Conservation (phyloP, 1,140 invertebrate species). For the Pemphigus obesinymphae region DNA sequence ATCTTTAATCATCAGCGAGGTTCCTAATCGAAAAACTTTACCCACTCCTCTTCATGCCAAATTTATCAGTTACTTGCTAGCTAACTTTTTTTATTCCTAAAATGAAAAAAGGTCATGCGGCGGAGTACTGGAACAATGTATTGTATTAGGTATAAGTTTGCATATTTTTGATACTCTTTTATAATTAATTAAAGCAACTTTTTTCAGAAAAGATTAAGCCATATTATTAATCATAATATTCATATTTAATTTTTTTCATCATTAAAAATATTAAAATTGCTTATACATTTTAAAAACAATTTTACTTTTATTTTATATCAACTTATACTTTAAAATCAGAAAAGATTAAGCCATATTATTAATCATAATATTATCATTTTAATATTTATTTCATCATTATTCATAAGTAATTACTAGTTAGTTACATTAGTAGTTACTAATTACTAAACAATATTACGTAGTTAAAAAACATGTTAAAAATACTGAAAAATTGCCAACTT, state of each 20-base stretch:
- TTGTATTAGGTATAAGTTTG: no score
- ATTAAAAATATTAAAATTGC: not conserved
- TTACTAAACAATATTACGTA: not conserved
- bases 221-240: not conserved
- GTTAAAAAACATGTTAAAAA: not conserved
- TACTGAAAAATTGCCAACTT: not conserved
- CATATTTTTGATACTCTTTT: not conserved
- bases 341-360: conserved; percentile 29
- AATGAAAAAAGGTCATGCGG: no score
- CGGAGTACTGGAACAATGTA: no score
- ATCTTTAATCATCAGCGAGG: no score
- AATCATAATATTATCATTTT: not conserved
- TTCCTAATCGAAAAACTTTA: no score
- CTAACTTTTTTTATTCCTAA: no score
- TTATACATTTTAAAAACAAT: not conserved
- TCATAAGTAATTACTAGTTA: no score
- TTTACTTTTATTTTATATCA: no score
- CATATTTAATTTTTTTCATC: not conserved
- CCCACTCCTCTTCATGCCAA: no score
- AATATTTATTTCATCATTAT: not conserved
- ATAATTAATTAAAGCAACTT: not conserved
- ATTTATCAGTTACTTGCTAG: no score
- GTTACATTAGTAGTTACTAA: no score
- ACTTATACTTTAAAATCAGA: conserved; percentile 11
- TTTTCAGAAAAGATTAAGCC: conserved; percentile 18